A percentile compares a stretch with the other conserved stretches of the same genome.
Conservation (phyloP, 2,113 vertebrate genomes). For the Stegostoma tigrinum region DNA sequence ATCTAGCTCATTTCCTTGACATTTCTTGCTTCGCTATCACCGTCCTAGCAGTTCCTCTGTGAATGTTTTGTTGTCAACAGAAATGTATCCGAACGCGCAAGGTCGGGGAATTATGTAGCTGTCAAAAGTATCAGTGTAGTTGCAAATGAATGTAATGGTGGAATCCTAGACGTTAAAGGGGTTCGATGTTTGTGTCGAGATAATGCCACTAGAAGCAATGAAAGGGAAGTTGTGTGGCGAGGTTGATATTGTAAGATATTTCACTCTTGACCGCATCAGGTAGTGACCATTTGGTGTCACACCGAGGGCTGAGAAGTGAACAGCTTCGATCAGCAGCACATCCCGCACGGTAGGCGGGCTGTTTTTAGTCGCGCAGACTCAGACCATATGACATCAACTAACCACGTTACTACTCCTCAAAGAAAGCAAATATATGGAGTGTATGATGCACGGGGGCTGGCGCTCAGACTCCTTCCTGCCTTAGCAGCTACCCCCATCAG, state of each 20-base stretch:
- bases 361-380: conserved; percentile 11
- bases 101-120: background rate
- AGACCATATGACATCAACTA: conserved; percentile 36
- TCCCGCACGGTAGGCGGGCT: conserved; percentile 20
- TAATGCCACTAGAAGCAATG: background rate
- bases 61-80: background rate
- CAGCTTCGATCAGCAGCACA: background rate
- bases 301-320: background rate
- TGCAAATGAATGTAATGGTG: background rate
- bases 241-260: background rate
- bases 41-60: background rate
- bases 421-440: conserved; percentile 35
- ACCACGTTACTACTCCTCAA: conserved; percentile 34
- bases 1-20: background rate
- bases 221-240: background rate
- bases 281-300: background rate
- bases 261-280: background rate
- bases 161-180: background rate
- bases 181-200: background rate
- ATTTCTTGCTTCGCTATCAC: background rate
- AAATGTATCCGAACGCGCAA: background rate
- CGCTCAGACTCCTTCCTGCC: background rate
- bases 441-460: conserved; percentile 32
- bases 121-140: background rate
- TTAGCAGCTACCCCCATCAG: background rate